Evolutionary conservation across 2,797 vertebrate species (phyloP), one percentile per base, ranked within the genome.

Genomic region (Acanthopagrus latus): DNA sequence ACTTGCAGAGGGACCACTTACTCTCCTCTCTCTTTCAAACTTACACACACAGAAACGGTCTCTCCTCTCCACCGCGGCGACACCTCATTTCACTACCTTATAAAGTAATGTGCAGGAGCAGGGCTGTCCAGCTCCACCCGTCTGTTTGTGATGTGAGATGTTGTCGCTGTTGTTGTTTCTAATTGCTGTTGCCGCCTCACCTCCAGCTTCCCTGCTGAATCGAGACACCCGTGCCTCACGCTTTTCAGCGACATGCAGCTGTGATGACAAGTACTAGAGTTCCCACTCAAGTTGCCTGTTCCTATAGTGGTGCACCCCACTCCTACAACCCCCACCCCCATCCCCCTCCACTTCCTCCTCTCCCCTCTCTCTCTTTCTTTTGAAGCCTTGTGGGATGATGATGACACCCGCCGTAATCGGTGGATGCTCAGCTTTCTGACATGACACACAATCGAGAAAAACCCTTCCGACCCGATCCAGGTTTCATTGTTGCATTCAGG

Each of bases 331-430:
- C 46, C 18, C 27, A 16, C 5, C 66, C 75, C 10, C 20, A 5
- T 46, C 18, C 27, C 18, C 75, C 56, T 11, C 21, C 66, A 10
- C 44, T 27, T 17, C 64, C 13, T 21, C 9, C 46, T 71, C 43
- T 75, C 38, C 9, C 64, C 57, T 62, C 65, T 51, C 48, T 48
- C 74, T 27, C 83, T 71, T 64, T 63, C 79, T 80, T 80, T 90
- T 86, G 86, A 90, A 91, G 91, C 88, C 83, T 83, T 78, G 62
- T 59, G 83, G 85, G 87, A 90, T 86, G 93, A 93, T 92, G 93
- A 94, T 94, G 92, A 94, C 93, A 94, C 91, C 85, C 86, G 48
- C 80, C 59, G 92, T 93, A 94, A 94, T 93, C 91, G 71, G 68
- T 80, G 86, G 89, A 90, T 87, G 90, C 88, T 84, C 81, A 50